A percentile compares a stretch with the other conserved stretches of the same genome.
These are phyloP conservation scores for Lamellibrachia luymesi DNA, from an alignment of 1,140 invertebrate genomes.

Conservation along the genomic window DNA sequence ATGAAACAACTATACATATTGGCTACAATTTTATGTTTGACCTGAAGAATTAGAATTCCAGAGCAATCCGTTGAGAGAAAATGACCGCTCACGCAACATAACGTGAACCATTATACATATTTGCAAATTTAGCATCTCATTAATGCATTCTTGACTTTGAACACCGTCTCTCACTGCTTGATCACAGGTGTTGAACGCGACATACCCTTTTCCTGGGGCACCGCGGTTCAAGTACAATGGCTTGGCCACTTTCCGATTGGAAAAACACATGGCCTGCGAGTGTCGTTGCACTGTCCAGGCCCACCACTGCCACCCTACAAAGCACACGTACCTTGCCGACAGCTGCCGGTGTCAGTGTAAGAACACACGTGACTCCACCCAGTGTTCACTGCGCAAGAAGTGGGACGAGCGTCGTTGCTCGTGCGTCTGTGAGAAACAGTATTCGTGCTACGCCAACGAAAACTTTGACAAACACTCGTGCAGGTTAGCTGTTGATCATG, in stretches of 20 bases:
- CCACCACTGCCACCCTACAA: constrained; percentile 11
- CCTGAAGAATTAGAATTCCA: too few species aligned
- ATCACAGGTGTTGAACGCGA: constrained; percentile 11
- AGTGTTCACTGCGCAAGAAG: background rate
- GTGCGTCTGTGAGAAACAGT: background rate
- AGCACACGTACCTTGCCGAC: constrained; percentile 9
- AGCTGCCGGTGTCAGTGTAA: background rate
- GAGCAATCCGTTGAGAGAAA: too few species aligned
- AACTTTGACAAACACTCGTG: background rate
- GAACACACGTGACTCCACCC: background rate
- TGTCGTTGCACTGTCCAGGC: background rate
- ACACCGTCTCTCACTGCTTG: background rate
- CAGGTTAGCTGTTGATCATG: background rate
- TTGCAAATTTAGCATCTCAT: too few species aligned
- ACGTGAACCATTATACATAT: too few species aligned
- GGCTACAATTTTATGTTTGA: too few species aligned
- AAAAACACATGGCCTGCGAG: background rate
- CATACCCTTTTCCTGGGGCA: background rate
- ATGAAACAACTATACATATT: too few species aligned
- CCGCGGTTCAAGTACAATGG: background rate
- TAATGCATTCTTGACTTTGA: background rate
- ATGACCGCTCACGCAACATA: too few species aligned
- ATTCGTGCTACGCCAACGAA: background rate
- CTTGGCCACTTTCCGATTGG: background rate
- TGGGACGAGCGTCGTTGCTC: background rate